Conservation (phyloP, 2,797 vertebrate genomes). For the Mus minutoides region DNA sequence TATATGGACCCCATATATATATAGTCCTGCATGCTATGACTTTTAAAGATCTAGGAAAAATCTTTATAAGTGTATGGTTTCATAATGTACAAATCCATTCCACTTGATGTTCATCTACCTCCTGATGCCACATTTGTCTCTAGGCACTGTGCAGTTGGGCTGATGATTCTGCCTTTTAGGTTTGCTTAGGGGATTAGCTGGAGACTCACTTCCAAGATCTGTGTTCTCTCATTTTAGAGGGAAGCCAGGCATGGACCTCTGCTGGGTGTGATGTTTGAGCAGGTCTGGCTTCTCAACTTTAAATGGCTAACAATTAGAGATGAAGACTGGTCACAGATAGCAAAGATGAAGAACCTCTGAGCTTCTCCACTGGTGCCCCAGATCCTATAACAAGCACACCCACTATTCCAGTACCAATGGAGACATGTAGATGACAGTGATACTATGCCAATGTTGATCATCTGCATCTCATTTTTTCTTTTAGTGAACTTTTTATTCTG, state of each 20-base stretch:
- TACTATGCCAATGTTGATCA: not conserved
- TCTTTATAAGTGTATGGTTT: not conserved
- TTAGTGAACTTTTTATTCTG: not conserved
- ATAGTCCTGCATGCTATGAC: not conserved
- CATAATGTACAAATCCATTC: not conserved
- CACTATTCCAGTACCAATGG: not conserved
- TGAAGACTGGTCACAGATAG: not conserved
- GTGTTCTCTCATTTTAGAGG: not conserved
- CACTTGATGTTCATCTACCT: not conserved
- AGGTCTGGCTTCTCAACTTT: not conserved
- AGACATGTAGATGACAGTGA: not conserved
- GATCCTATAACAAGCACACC: not conserved
- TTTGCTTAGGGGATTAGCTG: not conserved
- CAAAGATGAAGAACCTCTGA: not conserved
- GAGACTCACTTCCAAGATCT: not conserved
- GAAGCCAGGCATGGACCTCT: not conserved
- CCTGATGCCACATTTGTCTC: not conserved
- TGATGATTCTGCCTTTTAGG: not conserved
- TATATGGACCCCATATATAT: not conserved
- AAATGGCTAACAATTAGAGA: not conserved
- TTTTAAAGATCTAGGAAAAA: slow-evolving; percentile 32
- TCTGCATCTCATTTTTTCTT: not conserved
- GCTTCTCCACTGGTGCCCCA: not conserved
- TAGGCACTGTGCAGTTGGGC: not conserved
- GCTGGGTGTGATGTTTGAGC: not conserved